These are phyloP conservation scores for Drosophila funebris DNA, from an alignment of 1,140 invertebrate species.

Conservation along the genomic window DNA sequence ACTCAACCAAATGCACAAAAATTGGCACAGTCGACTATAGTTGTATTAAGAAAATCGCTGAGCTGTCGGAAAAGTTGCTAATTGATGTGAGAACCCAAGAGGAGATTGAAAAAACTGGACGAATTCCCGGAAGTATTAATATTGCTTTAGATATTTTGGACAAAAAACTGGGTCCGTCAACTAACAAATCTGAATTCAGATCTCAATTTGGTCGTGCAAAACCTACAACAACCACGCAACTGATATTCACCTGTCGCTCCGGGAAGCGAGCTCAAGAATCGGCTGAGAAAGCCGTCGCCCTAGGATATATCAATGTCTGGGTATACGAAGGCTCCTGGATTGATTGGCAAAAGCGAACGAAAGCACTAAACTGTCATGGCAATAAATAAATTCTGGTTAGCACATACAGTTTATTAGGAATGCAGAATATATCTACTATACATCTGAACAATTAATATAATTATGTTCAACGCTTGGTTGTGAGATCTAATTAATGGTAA, in stretches of 20 bases:
- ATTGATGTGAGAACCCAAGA: not conserved
- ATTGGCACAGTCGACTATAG: not conserved
- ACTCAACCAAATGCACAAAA: not conserved
- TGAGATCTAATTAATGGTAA: too few relatives aligned
- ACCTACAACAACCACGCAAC: conserved; percentile 88
- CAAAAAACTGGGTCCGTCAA: not conserved
- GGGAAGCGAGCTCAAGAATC: conserved; percentile 86
- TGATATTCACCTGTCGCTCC: conserved; percentile 89
- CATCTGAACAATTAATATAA: too few relatives aligned
- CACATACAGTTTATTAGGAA: too few relatives aligned
- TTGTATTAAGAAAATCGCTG: not conserved
- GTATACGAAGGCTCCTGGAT: conserved; percentile 86
- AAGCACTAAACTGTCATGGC: not conserved
- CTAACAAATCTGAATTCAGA: not conserved
- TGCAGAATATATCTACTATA: too few relatives aligned
- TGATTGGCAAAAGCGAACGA: conserved; percentile 85
- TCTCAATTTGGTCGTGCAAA: conserved; percentile 84
- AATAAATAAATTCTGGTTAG: too few relatives aligned
- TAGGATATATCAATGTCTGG: conserved; percentile 86
- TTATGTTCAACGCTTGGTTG: too few relatives aligned
- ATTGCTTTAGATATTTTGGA: not conserved
- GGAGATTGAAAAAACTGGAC: not conserved
- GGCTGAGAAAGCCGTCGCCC: conserved; percentile 86
- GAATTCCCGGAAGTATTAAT: conserved; percentile 5
- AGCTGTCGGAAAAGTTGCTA: not conserved